Base-by-base conservation (phyloP, 2,888 invertebrate genomes). In the Barypeithes pellucidus region DNA sequence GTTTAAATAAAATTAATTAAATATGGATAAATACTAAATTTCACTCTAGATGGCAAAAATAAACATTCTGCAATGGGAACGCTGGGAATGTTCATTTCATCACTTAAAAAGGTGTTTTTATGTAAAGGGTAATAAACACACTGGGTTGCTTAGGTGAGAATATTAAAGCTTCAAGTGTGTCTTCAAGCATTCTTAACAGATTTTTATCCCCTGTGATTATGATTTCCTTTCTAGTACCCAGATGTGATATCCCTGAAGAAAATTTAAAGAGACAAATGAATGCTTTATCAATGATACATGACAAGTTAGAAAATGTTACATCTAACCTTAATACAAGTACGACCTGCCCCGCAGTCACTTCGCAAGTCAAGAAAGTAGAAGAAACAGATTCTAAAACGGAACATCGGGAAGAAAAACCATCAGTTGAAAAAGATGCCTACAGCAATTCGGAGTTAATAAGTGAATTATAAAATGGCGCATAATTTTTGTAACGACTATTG, bases 221-320 rank as follows among this genome's bases (percentile, higher is more conserved):
- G 2, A 36, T 59, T 29, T 50, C 41, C 8, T 66, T 67, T 67
- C 2, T 60, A 73, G 73, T 24, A 3, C 60, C 47, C 8, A 57
- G 16, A 57, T 16, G 18, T n/a, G 61, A 67, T 24, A 36, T 57
- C 7, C 52, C 73, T n/a, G 70, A 67, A 67, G 73, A 73, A 22
- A 22, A 22, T 39, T 41, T 70, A 16, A 69, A 45, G 47, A 73
- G 63, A 33, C 63, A 75, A 50, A 69, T 73, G 39, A 61, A 50
- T 20, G 66, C 70, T 14, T 67, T 73, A 16, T 45, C 61, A 20
- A 29, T 29, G 3, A 16, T 73, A 3, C 67, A 73, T 16, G 29
- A 36, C 14, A 59, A 73, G 16, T 43, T 75, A 22, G 67, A 73
- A 39, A 67, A 70, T 47, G 67, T 73, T n/a, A 18, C 67, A 12